Conservation (phyloP, 2,113 vertebrate species). For the Gambusia holbrooki region DNA sequence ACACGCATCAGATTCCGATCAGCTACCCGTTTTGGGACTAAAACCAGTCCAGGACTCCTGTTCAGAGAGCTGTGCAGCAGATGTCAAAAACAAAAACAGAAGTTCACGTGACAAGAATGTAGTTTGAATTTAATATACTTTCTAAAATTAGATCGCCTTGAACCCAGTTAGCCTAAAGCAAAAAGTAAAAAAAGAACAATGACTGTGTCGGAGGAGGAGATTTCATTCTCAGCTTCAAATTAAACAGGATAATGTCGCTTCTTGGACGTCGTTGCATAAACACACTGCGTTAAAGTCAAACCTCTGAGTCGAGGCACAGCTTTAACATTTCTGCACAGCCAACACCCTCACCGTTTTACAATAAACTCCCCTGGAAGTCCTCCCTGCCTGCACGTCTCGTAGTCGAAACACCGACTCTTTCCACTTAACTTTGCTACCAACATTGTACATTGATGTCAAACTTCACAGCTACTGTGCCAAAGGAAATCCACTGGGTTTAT, state of each 20-base stretch:
- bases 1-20: slow-evolving; percentile 59
- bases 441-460: slow-evolving; percentile 17
- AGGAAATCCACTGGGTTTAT: slow-evolving; percentile 41
- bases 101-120: neutral
- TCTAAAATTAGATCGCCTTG: neutral
- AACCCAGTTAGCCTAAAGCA: neutral
- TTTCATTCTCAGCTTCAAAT: neutral
- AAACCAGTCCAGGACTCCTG: slow-evolving; percentile 64
- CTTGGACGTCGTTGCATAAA: slow-evolving; percentile 16
- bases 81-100: slow-evolving; percentile 53
- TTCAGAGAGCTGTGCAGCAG: slow-evolving; percentile 77
- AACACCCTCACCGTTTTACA: slow-evolving; percentile 13
- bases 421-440: slow-evolving; percentile 35
- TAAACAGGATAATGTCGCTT: slow-evolving; percentile 25
- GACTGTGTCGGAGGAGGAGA: neutral
- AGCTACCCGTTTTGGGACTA: slow-evolving; percentile 58
- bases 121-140: neutral
- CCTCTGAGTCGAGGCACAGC: neutral
- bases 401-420: slow-evolving; percentile 37
- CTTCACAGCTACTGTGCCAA: slow-evolving; percentile 20
- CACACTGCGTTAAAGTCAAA: slow-evolving; percentile 19
- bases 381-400: neutral
- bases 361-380: slow-evolving; percentile 16
- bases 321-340: slow-evolving; percentile 6
- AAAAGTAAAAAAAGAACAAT: neutral